These are phyloP conservation scores for Pyrocephalus nanus DNA, from an alignment of 2,797 vertebrate species.

Conservation along the genomic window DNA sequence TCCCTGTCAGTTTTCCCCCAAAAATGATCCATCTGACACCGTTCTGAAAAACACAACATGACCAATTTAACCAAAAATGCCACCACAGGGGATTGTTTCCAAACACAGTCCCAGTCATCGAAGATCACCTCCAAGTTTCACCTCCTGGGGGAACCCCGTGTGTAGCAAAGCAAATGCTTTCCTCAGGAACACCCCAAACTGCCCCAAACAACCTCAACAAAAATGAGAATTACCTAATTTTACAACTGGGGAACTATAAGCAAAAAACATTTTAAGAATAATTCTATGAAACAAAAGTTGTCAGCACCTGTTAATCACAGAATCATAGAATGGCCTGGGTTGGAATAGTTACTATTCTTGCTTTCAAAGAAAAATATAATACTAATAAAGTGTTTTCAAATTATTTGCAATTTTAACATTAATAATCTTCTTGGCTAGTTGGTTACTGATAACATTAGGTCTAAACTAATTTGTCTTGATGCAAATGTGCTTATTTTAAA, in stretches of 20 bases:
- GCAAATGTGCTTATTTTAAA: neutral
- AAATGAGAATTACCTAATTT: neutral
- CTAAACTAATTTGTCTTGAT: neutral
- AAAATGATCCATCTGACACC: neutral
- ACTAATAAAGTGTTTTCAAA: neutral
- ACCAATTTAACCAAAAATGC: neutral
- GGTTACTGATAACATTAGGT: neutral
- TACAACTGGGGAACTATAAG: neutral
- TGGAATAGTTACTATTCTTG: neutral
- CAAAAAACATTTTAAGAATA: neutral
- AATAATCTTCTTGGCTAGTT: neutral
- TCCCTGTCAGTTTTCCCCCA: neutral
- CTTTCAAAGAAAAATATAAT: neutral
- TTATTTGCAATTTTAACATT: neutral
- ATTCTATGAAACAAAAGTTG: neutral
- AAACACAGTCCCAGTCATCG: neutral
- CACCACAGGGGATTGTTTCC: neutral
- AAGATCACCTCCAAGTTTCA: neutral
- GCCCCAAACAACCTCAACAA: neutral
- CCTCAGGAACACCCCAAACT: neutral
- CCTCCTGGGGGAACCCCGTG: neutral
- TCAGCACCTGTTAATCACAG: neutral
- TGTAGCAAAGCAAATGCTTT: neutral
- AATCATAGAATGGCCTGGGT: neutral
- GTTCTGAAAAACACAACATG: neutral